Evolutionary conservation across 2,113 vertebrate genomes (phyloP), one percentile per base, ranked within the genome.

Genomic region (Microcebus lehilahytsara): DNA sequence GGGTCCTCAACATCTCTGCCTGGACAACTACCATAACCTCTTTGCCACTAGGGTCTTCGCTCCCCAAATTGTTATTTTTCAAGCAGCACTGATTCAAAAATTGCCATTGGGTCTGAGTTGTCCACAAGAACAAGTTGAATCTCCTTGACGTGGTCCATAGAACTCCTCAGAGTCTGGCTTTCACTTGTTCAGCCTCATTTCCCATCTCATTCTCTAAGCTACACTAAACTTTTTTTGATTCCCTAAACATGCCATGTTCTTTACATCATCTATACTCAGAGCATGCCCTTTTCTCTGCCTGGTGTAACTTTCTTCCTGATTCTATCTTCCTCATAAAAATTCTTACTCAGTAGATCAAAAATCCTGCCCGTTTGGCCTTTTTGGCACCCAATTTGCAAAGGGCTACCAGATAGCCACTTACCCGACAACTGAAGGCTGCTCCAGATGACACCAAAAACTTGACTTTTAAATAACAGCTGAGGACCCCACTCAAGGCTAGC

Each of bases 401-500:
- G 12, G 6, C 9, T 72, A 69, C 42, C 69, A 96, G 69, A 84
- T 71, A 64, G 51, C 37, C 37, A 69, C 46, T 80, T n/a, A 78
- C 5, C 25, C 11, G 83, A 95, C 84, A 93, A 95, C 16, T 12
- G 4, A 3, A 91, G 71, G 7, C 19, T 22, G 74, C 1, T 72
- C 69, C 32, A 78, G 17, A 74, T 8, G 27, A 84, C 32, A 71
- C 34, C 34, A 86, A 72, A 81, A 71, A 19, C 14, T 80, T 96
- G 64, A 85, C 58, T 85, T 95, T 92, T 88, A 93, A 89, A 62
- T 85, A 66, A 96, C 40, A 90, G 40, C 60, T 60, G 69, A 92
- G 37, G 32, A 92, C 16, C 2, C 27, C 11, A 67, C 20, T 87
- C 25, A 0, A 80, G 71, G 3, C 23, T 72, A 83, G 9, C 40